Evolutionary conservation across 2,113 vertebrate genomes (phyloP).

Genomic region (Acinonyx jubatus): DNA sequence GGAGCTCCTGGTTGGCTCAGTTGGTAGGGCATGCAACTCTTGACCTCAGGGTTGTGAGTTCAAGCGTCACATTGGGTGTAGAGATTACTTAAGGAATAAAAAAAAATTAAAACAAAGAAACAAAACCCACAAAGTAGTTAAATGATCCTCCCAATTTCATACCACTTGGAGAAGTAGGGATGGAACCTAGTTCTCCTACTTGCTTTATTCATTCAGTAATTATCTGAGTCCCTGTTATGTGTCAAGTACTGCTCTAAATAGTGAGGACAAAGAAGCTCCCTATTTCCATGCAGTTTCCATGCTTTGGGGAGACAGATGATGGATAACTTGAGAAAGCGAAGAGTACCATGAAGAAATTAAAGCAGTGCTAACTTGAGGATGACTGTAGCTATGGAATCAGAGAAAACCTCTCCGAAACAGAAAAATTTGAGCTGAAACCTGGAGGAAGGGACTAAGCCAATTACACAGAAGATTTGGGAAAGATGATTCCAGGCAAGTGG

Average conservation of each 20-base stretch:
- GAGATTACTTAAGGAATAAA: neutral
- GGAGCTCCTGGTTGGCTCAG: neutral
- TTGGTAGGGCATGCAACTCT: neutral
- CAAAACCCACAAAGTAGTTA: neutral
- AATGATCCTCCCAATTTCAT: neutral
- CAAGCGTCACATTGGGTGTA: neutral
- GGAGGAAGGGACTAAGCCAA: conserved; percentile 8
- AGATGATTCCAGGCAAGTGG: neutral
- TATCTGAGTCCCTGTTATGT: neutral
- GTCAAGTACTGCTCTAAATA: neutral
- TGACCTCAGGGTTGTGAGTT: neutral
- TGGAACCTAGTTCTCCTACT: neutral
- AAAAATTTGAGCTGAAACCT: conserved; percentile 29
- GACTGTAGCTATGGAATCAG: conserved; percentile 1
- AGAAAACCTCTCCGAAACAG: neutral
- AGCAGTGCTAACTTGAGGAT: neutral
- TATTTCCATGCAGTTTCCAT: neutral
- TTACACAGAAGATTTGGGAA: conserved; percentile 1
- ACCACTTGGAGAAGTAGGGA: neutral
- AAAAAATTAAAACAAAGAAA: neutral
- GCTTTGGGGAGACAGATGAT: neutral
- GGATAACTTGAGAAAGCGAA: conserved; percentile 27
- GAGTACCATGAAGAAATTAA: neutral
- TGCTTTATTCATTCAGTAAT: conserved; percentile 16
- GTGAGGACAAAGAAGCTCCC: neutral